These are phyloP conservation scores for Lycocerus yunnanus DNA, from an alignment of 2,888 invertebrate genomes.

Conservation along the genomic window DNA sequence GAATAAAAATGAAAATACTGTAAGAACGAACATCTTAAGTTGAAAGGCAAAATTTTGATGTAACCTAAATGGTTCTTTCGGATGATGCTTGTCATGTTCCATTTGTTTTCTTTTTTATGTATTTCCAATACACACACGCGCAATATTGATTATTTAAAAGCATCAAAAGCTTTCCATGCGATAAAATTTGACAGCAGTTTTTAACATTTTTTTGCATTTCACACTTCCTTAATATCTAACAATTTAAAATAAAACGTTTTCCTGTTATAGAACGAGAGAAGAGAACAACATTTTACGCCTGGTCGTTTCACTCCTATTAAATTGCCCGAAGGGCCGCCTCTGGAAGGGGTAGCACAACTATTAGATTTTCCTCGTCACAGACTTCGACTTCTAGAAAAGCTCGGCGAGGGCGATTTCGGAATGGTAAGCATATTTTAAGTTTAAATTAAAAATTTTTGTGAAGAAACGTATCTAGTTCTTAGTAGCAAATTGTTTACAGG, in stretches of 20 bases:
- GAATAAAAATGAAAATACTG: slow-evolving; percentile 18
- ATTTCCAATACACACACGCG: slow-evolving; percentile 21
- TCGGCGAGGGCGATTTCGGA: slow-evolving; percentile 87
- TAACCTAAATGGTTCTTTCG: slow-evolving; percentile 20
- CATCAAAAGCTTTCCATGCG: slow-evolving; percentile 11
- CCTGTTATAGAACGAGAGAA: slow-evolving; percentile 61
- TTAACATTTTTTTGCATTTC: slow-evolving; percentile 22
- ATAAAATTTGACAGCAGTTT: slow-evolving; percentile 17
- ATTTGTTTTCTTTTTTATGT: slow-evolving; percentile 24
- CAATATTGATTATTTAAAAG: slow-evolving; percentile 29
- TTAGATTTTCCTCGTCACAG: slow-evolving; percentile 83
- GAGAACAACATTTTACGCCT: slow-evolving; percentile 69
- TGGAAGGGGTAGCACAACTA: slow-evolving; percentile 69
- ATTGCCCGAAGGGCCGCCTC: slow-evolving; percentile 71
- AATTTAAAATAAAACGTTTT: slow-evolving; percentile 22
- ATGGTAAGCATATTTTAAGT: slow-evolving; percentile 64
- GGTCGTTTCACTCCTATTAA: slow-evolving; percentile 76
- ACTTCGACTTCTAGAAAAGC: slow-evolving; percentile 80
- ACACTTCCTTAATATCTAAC: neutral
- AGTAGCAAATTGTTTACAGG: slow-evolving; percentile 21
- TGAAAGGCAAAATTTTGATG: slow-evolving; percentile 23
- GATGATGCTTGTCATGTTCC: slow-evolving; percentile 26
- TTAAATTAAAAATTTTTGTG: neutral
- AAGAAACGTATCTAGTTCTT: slow-evolving; percentile 11
- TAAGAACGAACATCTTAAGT: slow-evolving; percentile 12